A percentile compares a stretch with the other conserved stretches of the same genome.
phyloP scores from a whole-genome alignment of 2,888 invertebrate species.

The Thera obeliscata region DNA sequence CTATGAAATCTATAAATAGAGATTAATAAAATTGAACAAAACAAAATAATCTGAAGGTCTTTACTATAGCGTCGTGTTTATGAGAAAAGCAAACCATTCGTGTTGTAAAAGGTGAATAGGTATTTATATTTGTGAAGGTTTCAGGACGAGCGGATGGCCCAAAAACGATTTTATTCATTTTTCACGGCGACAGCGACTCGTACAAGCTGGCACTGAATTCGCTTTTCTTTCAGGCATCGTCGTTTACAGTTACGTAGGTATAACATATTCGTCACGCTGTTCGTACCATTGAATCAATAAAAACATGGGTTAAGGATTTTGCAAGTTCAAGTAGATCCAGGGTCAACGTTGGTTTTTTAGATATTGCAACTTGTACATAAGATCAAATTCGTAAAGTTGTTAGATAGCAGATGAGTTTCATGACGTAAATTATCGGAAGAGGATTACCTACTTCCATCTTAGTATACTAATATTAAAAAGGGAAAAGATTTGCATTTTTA shows the following conservation, averaged over 20 bases:
- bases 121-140: slow-evolving; percentile 53
- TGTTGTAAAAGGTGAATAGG: slow-evolving; percentile 36
- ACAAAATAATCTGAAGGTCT: slow-evolving; percentile 18
- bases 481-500: too few relatives aligned
- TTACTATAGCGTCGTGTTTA: slow-evolving; percentile 10
- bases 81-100: slow-evolving; percentile 25
- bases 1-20: slow-evolving; percentile 1
- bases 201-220: slow-evolving; percentile 77
- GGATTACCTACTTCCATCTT: too few relatives aligned
- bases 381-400: too few relatives aligned
- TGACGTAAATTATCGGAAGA: too few relatives aligned
- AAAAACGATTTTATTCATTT: slow-evolving; percentile 80
- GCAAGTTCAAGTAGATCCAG: slow-evolving; percentile 18
- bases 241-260: slow-evolving; percentile 20
- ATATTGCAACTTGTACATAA: too few relatives aligned
- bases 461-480: too few relatives aligned
- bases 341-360: slow-evolving; percentile 14
- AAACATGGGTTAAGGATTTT: slow-evolving; percentile 15
- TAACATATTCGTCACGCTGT: slow-evolving; percentile 15
- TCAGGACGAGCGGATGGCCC: slow-evolving; percentile 64
- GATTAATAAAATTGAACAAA: not conserved
- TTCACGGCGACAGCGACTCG: slow-evolving; percentile 78
- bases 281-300: slow-evolving; percentile 16
- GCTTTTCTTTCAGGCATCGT: slow-evolving; percentile 67
- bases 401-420: too few relatives aligned